Evolutionary conservation across 2,113 vertebrate genomes (phyloP), one percentile per base, ranked within the genome.

Genomic region (Aegotheles bennettii): DNA sequence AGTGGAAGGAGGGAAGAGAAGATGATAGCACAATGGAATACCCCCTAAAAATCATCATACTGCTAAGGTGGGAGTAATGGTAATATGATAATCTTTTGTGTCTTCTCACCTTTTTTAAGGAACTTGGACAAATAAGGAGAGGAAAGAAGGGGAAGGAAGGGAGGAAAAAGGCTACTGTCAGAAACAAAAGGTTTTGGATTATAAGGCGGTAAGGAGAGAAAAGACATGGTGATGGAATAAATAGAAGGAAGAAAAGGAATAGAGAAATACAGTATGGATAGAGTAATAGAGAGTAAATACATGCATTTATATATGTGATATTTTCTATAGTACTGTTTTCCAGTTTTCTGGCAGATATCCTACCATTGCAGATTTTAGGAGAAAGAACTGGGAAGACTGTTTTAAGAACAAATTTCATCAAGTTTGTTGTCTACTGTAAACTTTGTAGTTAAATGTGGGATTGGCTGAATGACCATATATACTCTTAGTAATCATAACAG

Each of bases 221-320:
- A 83, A 53, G 31, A 60, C 0, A 3, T 33, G 25, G 25, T 59
- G 51, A 50, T 56, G 19, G 20, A 81, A 68, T 42, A 77, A 53
- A 48, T 45, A 51, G 40, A 78, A 59, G 11, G 12, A 79, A 48
- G 31, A 68, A 76, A 94, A 82, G 6, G 8, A 85, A n/a, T 31
- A 60, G 10, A 78, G 13, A 61, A 84, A 69, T 4, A 78, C 20
- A 79, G 21, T 84, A n/a, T n/a, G 6, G 26, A 51, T 47, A 43
- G 36, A 43, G 16, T 35, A 81, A 50, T 3, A 10, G 31, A 82
- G 18, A 73, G 16, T 50, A 61, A 92, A 50, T 16, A 43, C 17
- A 38, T 0, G 0, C 35, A 7, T 91, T 28, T 33, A 38, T 70
- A 3, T 11, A 61, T 83, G 8, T 33, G 7, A 40, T 40, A 45